Evolutionary conservation across 2,797 vertebrate species (phyloP).

Genomic region (Chaunax sp.): DNA sequence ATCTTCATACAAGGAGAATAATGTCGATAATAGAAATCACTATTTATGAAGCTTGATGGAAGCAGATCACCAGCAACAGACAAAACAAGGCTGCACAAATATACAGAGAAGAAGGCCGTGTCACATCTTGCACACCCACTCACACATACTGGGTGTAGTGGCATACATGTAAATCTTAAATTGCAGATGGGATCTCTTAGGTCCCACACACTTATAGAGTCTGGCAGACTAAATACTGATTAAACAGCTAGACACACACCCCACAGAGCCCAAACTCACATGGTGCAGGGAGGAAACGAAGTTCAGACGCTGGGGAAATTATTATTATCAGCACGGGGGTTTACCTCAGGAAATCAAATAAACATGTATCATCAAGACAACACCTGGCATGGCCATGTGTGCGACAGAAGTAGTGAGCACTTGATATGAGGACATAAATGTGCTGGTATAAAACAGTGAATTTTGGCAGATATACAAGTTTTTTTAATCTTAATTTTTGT

Average conservation of each 20-base stretch:
- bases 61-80: conserved; percentile 12
- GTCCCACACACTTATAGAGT: conserved; percentile 49
- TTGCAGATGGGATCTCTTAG: conserved; percentile 40
- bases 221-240: conserved; percentile 54
- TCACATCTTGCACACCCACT: conserved; percentile 45
- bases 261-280: conserved; percentile 35
- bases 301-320: conserved; percentile 61
- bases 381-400: conserved; percentile 54
- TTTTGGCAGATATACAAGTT: too few relatives aligned
- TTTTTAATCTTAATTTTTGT: too few relatives aligned
- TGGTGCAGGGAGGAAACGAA: conserved; percentile 43
- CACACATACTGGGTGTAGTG: conserved; percentile 16
- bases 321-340: conserved; percentile 59
- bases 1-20: not conserved
- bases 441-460: not conserved
- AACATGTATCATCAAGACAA: conserved; percentile 60
- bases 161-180: conserved; percentile 53
- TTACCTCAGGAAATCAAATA: conserved; percentile 71
- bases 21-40: not conserved
- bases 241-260: conserved; percentile 49
- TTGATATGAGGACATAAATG: not conserved
- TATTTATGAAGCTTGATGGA: conserved; percentile 20
- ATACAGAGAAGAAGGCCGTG: conserved; percentile 21
- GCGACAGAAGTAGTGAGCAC: not conserved
- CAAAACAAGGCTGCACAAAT: conserved; percentile 14